phyloP scores from a whole-genome alignment of 2,113 vertebrate genomes.

The Prietella phreatophila region DNA sequence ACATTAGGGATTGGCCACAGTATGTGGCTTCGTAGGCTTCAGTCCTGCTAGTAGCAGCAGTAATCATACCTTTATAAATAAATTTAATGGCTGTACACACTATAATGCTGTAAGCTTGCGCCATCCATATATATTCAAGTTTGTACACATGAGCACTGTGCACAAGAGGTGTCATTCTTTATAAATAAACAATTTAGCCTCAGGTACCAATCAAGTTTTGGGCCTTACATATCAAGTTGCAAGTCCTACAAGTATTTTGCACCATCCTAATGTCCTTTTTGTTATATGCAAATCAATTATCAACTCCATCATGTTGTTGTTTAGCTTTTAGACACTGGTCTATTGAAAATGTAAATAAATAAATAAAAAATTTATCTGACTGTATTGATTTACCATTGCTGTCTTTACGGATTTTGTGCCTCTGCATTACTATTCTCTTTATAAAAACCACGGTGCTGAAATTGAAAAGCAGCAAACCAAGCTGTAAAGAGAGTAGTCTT shows the following conservation, averaged over 20 bases:
- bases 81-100: slow-evolving; percentile 31
- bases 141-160: neutral
- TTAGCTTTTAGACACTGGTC: neutral
- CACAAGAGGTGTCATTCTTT: neutral
- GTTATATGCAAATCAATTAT: neutral
- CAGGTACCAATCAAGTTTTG: neutral
- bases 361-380: neutral
- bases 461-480: neutral
- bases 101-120: neutral
- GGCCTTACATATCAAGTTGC: neutral
- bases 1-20: neutral
- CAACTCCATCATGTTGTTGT: neutral
- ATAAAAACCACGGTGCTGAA: neutral
- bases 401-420: neutral
- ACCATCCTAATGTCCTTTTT: neutral
- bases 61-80: slow-evolving; percentile 21
- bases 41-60: slow-evolving; percentile 24
- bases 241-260: neutral
- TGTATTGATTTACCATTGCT: neutral
- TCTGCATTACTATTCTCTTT: neutral
- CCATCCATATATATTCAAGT: neutral
- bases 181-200: neutral
- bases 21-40: neutral
- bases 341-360: neutral
- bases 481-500: neutral